Base-by-base conservation (phyloP, 2,888 invertebrate species). In the Tenodera sinensis region DNA sequence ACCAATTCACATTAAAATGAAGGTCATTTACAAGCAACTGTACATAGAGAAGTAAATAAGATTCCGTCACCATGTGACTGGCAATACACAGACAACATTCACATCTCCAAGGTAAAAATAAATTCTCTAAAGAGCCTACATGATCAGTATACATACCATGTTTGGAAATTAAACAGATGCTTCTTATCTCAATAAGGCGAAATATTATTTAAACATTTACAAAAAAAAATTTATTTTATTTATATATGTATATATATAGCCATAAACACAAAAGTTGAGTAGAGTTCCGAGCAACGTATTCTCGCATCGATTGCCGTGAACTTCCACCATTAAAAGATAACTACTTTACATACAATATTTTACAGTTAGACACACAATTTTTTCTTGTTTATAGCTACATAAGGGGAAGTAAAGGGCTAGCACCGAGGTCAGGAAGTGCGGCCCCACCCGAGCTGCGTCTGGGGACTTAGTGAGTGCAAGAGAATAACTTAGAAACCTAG, bases 291-390 rank as follows among this genome's bases (percentile, higher is more conserved):
- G 82, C 87, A 87, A 87, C 30, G 42, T 20, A 12, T 54, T 71
- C 25, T 20, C 54, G 54, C 54, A 3, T 71, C 54, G 87, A 83
- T 83, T 87, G 87, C 87, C 30, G 12, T 83, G 87, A 87, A 87
- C 87, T 83, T 30, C 83, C 82, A 87, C 87, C 87, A 83, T 82
- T 71, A 82, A 87, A 83, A 82, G 82, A 27, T 30, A 87, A 83
- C 90, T 90, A 90, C 90, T 89, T 92, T 93, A 93, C 92, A 93
- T 93, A 93, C 93, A 93, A 93, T 93, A 93, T 93, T 93, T 93
- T 93, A 93, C 93, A 93, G 93, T 92, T 92, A 93, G 92, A 93
- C 93, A 93, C 93, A 93, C 93, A 93, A 84, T 87, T 89, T 85
- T 30, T n/a, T 71, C 12, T 71, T 81, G 47, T 15, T 83, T 83